Evolutionary conservation across 2,888 invertebrate species (phyloP), one percentile per base, ranked within the genome.

Genomic region (Ennomos quercinarius): DNA sequence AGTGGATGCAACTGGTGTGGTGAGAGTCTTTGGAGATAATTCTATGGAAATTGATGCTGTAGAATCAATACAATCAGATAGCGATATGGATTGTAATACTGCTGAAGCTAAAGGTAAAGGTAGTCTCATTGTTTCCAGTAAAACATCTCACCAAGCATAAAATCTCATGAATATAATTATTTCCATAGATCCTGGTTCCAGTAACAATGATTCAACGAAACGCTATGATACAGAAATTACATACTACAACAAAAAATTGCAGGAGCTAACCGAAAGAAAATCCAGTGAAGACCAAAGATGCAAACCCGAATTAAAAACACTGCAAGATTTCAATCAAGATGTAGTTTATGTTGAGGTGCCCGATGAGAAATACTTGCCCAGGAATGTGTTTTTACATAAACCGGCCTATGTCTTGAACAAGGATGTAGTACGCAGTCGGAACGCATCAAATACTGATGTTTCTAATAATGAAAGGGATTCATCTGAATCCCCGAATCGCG

Each of bases 321-420:
- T 91, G 40, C 87, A 90, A 17, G 81, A 86, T 55, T 66, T 87
- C n/a, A 76, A 70, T 13, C 70, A 78, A 45, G 76, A 81, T 35
- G 52, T 75, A n/a, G 74, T 85, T 1, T 76, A 75, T 27, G 55
- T 89, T 0, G 80, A 79, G 48, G 80, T 76, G 6, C 89, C 91
- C 1, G 76, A 81, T 4, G 78, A 79, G 57, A 57, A 76, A 52
- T 75, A 72, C 47, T 66, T 91, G 51, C 91, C 91, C 9, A 70
- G 77, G 61, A 84, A 83, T 65, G 73, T 91, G 49, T 77, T 73
- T 53, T 73, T 87, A n/a, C 83, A 80, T 55, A 83, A 83, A 50
- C 60, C 76, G 8, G 64, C 59, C n/a, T 90, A 89, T 69, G 69
- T 71, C 2, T 52, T 91, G 1, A 83, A 89, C 71, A 37, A 89